A percentile compares a stretch with the other conserved stretches of the same genome.
These are phyloP conservation scores for Thinocorus orbignyianus DNA, from an alignment of 2,113 vertebrate genomes.

Conservation along the genomic window DNA sequence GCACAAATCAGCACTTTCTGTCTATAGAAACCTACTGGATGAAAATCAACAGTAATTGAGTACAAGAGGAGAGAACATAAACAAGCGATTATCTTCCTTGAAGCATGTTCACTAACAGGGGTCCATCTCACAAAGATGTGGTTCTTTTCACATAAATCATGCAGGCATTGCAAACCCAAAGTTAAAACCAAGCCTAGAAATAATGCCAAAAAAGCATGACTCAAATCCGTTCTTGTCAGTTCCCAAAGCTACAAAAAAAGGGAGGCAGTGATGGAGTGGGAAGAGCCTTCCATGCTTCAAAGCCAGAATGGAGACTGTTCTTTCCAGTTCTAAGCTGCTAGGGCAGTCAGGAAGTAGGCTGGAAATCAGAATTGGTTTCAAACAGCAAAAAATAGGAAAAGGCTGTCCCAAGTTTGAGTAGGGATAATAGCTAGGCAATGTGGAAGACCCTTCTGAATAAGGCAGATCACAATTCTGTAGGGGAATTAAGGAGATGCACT, in stretches of 20 bases:
- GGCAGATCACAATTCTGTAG: rapidly evolving
- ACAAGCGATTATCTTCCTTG: background rate
- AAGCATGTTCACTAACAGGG: background rate
- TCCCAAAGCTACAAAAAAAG: background rate
- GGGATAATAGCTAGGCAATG: background rate
- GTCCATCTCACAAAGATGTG: background rate
- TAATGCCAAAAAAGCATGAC: background rate
- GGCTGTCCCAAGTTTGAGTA: background rate
- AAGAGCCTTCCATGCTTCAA: background rate
- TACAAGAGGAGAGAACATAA: background rate
- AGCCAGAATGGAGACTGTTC: background rate
- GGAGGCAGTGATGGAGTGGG: background rate
- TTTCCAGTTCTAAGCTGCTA: background rate
- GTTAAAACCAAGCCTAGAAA: background rate
- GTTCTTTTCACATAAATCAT: background rate
- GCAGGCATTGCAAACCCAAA: background rate
- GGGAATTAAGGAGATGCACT: rapidly evolving
- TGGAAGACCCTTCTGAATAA: background rate
- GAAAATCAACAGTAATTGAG: background rate
- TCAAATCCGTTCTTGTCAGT: background rate
- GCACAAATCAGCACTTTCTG: background rate
- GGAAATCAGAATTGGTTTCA: background rate
- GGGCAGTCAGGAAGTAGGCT: background rate
- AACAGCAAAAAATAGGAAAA: background rate
- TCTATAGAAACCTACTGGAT: background rate